A percentile compares a stretch with the other conserved stretches of the same genome.
phyloP scores from a whole-genome alignment of 2,113 vertebrate species.

The Forbesichthys agassizii region DNA sequence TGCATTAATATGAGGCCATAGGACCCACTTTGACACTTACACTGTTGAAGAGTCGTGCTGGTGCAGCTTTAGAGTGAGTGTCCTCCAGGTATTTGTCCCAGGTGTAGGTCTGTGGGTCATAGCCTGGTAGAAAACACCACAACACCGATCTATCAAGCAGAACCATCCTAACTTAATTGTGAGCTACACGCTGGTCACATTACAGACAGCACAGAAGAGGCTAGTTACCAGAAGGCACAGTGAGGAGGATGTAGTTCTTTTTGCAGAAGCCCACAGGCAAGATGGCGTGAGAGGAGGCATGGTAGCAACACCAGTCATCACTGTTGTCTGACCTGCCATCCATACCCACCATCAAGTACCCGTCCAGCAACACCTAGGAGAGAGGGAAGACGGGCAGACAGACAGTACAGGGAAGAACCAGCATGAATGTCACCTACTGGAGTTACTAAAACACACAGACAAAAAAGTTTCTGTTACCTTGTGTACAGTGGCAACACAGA shows the following conservation, averaged over 20 bases:
- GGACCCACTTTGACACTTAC: conserved; percentile 72
- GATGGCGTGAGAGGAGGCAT: conserved; percentile 90
- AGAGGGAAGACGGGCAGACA: background rate
- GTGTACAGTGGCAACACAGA: conserved; percentile 94
- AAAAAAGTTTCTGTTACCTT: conserved; percentile 77
- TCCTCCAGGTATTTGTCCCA: conserved; percentile 87
- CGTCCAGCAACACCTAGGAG: conserved; percentile 86
- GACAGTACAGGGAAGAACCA: background rate
- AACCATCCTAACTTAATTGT: too few relatives aligned
- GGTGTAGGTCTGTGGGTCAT: conserved; percentile 78
- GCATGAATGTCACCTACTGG: background rate
- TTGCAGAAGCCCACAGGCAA: conserved; percentile 88
- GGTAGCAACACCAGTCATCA: conserved; percentile 93
- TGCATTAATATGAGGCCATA: background rate
- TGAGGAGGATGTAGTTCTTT: conserved; percentile 85
- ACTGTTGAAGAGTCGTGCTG: conserved; percentile 85
- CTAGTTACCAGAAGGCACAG: conserved; percentile 81
- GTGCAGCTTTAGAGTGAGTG: conserved; percentile 79
- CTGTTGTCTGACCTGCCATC: conserved; percentile 83
- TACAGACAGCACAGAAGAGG: too few relatives aligned
- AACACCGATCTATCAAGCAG: too few relatives aligned
- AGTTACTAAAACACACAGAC: background rate
- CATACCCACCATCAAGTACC: conserved; percentile 93
- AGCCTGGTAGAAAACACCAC: conserved; percentile 69
- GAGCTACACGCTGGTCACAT: too few relatives aligned